phyloP scores from a whole-genome alignment of 2,888 invertebrate genomes.

The Autographa gamma region DNA sequence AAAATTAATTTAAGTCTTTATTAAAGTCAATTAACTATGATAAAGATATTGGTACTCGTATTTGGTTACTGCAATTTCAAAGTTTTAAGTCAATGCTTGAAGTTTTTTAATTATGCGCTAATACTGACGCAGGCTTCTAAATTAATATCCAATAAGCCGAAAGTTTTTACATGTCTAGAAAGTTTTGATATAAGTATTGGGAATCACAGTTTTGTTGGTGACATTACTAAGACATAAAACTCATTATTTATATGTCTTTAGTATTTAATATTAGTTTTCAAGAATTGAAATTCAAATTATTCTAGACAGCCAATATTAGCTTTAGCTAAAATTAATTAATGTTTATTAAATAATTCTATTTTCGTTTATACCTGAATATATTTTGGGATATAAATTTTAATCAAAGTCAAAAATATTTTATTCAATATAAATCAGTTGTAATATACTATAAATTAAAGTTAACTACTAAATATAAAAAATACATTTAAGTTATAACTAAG shows the following conservation, averaged over 20 bases:
- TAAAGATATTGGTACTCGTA: conserved; percentile 19
- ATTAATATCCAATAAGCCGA: conserved; percentile 57
- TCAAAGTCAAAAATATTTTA: no score
- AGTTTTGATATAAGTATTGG: conserved; percentile 49
- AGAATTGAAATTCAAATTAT: not conserved
- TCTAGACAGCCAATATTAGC: no score
- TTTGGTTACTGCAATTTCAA: conserved; percentile 46
- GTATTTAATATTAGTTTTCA: not conserved
- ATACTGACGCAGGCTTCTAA: conserved; percentile 43
- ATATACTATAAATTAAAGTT: no score
- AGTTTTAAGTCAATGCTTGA: conserved; percentile 44
- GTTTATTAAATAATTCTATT: no score
- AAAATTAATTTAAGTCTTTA: conserved; percentile 22
- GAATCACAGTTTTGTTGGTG: conserved; percentile 22
- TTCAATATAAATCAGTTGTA: not conserved
- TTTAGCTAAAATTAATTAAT: not conserved
- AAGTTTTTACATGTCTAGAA: conserved; percentile 62
- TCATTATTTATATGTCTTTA: conserved; percentile 22
- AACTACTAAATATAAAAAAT: no score
- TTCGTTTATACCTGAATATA: no score
- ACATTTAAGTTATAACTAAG: not conserved
- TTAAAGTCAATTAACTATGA: conserved; percentile 31
- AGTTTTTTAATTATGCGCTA: conserved; percentile 63
- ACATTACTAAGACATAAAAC: conserved; percentile 18
- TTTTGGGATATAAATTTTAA: no score